Evolutionary conservation across 2,888 invertebrate species (phyloP).

Genomic region (Luffia ferchaultella): DNA sequence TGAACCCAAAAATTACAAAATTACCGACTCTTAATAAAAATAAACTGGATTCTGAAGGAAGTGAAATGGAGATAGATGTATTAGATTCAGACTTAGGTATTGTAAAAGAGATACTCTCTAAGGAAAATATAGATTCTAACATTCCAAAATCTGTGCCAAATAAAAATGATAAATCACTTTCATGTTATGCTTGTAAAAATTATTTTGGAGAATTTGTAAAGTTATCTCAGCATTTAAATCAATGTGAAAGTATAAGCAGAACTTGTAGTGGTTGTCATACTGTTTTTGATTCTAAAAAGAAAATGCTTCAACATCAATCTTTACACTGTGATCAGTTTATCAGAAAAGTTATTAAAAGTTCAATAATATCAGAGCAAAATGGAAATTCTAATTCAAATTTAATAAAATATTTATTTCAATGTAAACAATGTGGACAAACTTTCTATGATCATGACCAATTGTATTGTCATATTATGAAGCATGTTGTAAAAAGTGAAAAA

Average conservation of each 20-base stretch:
- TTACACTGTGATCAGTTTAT: not conserved
- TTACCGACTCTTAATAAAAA: conserved; percentile 29
- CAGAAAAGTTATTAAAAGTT: not conserved
- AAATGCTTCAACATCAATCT: conserved; percentile 39
- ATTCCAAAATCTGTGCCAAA: not conserved
- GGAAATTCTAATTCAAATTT: too few relatives aligned
- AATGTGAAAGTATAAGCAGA: conserved; percentile 39
- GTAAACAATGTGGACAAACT: conserved; percentile 43
- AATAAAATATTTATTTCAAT: conserved; percentile 36
- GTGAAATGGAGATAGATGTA: conserved; percentile 46
- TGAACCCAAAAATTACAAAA: conserved; percentile 28
- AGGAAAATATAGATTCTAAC: conserved; percentile 21
- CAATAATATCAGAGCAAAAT: too few relatives aligned
- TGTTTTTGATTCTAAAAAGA: conserved; percentile 43
- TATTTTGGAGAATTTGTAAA: conserved; percentile 36
- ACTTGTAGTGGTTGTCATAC: conserved; percentile 43
- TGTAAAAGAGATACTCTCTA: conserved; percentile 39
- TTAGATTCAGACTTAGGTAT: conserved; percentile 46
- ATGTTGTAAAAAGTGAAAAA: conserved; percentile 35
- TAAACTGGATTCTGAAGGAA: conserved; percentile 25
- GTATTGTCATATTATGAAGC: conserved; percentile 44
- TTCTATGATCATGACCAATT: conserved; percentile 41
- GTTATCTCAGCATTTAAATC: conserved; percentile 41
- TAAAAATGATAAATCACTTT: conserved; percentile 21
- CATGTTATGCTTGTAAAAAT: conserved; percentile 46